phyloP scores from a whole-genome alignment of 2,888 invertebrate genomes.

The Agapostemon virescens region DNA sequence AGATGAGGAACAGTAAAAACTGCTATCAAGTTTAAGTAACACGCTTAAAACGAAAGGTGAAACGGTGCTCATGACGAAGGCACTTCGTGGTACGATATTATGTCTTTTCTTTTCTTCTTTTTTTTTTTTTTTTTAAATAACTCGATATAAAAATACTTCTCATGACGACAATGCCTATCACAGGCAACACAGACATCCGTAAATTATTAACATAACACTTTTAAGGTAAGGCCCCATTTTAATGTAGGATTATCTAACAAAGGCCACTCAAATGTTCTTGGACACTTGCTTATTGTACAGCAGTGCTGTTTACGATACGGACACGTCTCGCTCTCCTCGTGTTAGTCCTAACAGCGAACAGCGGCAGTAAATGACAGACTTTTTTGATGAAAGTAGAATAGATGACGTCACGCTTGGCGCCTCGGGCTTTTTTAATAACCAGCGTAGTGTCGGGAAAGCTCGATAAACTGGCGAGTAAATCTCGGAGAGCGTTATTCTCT shows the following conservation, averaged over 20 bases:
- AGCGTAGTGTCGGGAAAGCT: neutral
- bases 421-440: neutral
- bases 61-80: slow-evolving; percentile 41
- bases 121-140: slow-evolving; percentile 45
- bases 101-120: too few species aligned
- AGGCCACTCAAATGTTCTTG: slow-evolving; percentile 33
- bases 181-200: slow-evolving; percentile 25
- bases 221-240: slow-evolving; percentile 49
- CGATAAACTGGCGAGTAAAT: neutral
- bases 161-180: slow-evolving; percentile 34
- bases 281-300: slow-evolving; percentile 30
- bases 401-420: neutral
- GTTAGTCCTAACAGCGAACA: neutral
- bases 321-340: neutral
- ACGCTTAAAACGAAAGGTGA: neutral
- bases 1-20: slow-evolving; percentile 18
- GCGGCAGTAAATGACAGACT: slow-evolving; percentile 2
- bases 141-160: slow-evolving; percentile 42
- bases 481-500: slow-evolving; percentile 8
- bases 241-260: slow-evolving; percentile 57
- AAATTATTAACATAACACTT: slow-evolving; percentile 47
- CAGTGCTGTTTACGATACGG: neutral
- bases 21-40: slow-evolving; percentile 2
- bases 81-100: slow-evolving; percentile 46
- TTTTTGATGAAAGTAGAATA: neutral